Evolutionary conservation across 2,888 invertebrate genomes (phyloP).

Genomic region (Thecocarcelia acutangulata): DNA sequence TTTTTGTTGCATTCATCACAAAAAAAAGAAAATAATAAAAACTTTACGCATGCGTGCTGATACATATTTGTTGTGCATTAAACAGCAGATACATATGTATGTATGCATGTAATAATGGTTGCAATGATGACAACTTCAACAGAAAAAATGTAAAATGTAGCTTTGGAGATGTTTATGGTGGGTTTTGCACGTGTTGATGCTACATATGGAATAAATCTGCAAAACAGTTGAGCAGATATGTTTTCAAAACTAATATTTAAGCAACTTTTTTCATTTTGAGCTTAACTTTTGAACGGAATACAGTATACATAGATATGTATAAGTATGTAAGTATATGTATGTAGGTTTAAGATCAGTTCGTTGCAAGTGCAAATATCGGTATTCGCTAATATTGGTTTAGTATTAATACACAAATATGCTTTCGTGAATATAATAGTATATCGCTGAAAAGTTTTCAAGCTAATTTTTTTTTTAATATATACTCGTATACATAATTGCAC

Average conservation of each 20-base stretch:
- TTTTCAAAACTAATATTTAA: conserved; percentile 3
- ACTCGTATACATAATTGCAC: too few relatives aligned
- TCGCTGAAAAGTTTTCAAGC: too few relatives aligned
- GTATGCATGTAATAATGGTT: neutral
- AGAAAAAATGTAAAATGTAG: neutral
- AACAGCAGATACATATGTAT: conserved; percentile 4
- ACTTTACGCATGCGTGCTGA: conserved; percentile 63
- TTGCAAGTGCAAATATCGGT: too few relatives aligned
- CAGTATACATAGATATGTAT: too few relatives aligned
- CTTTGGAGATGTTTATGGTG: conserved; percentile 26
- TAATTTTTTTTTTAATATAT: too few relatives aligned
- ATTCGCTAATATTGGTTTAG: too few relatives aligned
- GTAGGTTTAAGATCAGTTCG: too few relatives aligned
- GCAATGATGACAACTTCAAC: neutral
- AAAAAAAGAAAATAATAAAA: conserved; percentile 36
- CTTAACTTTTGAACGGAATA: too few relatives aligned
- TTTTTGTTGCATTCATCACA: conserved; percentile 4
- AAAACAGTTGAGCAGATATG: conserved; percentile 52
- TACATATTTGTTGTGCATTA: conserved; percentile 2
- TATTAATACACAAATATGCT: too few relatives aligned
- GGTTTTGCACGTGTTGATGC: conserved; percentile 61
- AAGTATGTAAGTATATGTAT: too few relatives aligned
- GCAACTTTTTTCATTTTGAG: too few relatives aligned
- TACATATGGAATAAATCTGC: conserved; percentile 58
- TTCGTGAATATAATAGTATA: too few relatives aligned